Evolutionary conservation across 2,797 vertebrate genomes (phyloP).

Genomic region (Podarcis siculus): DNA sequence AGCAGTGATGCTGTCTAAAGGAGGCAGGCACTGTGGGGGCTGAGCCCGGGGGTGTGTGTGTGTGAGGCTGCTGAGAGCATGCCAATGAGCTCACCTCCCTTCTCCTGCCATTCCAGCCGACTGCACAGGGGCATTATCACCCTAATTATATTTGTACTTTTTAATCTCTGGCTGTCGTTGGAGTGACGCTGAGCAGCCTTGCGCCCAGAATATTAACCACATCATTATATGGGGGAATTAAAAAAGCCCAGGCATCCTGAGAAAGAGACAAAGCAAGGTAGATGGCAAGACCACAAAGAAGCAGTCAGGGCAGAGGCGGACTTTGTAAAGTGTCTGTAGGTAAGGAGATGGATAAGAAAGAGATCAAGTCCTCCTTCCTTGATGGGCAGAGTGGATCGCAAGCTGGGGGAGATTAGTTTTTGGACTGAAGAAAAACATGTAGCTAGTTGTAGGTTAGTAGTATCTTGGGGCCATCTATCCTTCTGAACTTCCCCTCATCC

Average conservation of each 20-base stretch:
- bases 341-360: neutral
- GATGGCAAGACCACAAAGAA: neutral
- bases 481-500: too few relatives aligned
- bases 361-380: fast-evolving
- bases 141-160: slow-evolving; percentile 52
- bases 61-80: neutral
- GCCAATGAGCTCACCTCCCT: slow-evolving; percentile 21
- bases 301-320: neutral
- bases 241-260: neutral
- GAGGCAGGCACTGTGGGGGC: neutral
- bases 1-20: slow-evolving; percentile 18
- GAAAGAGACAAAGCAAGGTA: neutral
- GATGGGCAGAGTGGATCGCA: neutral
- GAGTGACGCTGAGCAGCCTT: neutral
- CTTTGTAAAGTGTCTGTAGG: neutral
- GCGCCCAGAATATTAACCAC: slow-evolving; percentile 15
- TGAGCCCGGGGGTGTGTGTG: neutral
- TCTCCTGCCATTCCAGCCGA: slow-evolving; percentile 16
- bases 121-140: slow-evolving; percentile 30
- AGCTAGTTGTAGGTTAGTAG: too few relatives aligned
- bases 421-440: neutral
- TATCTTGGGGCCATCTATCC: too few relatives aligned
- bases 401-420: neutral
- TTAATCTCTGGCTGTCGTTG: slow-evolving; percentile 43
- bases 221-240: neutral